Conservation (phyloP, 2,797 vertebrate genomes). For the Gymnothorax javanicus region DNA sequence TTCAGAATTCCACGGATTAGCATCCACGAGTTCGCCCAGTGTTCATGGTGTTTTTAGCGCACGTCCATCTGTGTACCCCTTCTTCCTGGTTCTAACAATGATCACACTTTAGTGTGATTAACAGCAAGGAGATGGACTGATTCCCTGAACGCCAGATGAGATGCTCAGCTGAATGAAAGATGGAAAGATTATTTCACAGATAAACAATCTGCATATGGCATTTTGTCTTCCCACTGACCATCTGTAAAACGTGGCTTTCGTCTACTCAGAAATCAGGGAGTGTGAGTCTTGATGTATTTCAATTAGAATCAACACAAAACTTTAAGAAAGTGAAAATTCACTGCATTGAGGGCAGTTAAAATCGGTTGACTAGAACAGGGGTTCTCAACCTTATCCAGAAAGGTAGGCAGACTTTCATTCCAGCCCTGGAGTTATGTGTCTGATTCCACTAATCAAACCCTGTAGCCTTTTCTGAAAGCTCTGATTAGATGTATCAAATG, state of each 20-base stretch:
- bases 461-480: too few relatives aligned
- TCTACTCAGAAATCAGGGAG: neutral
- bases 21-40: slow-evolving; percentile 26
- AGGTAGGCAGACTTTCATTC: too few relatives aligned
- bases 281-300: neutral
- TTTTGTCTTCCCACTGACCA: neutral
- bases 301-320: neutral
- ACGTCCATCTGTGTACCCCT: neutral
- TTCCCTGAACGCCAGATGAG: neutral
- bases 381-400: too few relatives aligned
- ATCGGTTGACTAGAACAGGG: neutral
- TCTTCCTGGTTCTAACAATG: neutral
- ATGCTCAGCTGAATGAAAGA: neutral
- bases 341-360: neutral
- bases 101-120: slow-evolving; percentile 8
- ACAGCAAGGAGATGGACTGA: neutral
- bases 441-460: too few relatives aligned
- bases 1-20: slow-evolving; percentile 58
- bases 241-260: neutral
- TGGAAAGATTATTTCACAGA: neutral
- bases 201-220: neutral
- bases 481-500: too few relatives aligned
- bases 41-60: neutral
- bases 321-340: neutral
- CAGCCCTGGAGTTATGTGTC: too few relatives aligned